Evolutionary conservation across 2,797 vertebrate species (phyloP).

Genomic region (Phoebastria nigripes): DNA sequence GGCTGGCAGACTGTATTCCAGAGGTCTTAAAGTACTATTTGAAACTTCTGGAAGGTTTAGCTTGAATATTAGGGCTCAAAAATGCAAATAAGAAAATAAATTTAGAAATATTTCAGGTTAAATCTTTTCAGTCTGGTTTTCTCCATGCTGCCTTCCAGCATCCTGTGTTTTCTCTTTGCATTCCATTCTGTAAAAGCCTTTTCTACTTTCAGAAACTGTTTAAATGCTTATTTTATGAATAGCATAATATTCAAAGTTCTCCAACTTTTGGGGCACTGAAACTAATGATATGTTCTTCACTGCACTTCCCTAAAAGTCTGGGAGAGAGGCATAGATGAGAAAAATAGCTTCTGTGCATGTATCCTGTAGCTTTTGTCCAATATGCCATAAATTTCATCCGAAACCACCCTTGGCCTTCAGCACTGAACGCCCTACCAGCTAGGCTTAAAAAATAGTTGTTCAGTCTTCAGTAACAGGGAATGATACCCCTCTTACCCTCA

Average conservation of each 20-base stretch:
- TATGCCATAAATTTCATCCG: neutral
- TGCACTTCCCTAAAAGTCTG: neutral
- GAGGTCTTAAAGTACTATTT: neutral
- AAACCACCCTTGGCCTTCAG: neutral
- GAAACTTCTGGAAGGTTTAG: slow-evolving; percentile 7
- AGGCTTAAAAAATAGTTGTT: neutral
- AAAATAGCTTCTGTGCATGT: neutral
- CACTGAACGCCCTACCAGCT: neutral
- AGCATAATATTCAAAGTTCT: neutral
- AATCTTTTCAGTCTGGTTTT: slow-evolving; percentile 14
- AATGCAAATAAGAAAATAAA: slow-evolving; percentile 17
- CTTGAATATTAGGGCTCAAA: neutral
- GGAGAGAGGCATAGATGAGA: neutral
- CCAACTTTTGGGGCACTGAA: neutral
- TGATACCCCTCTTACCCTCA: neutral
- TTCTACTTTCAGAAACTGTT: slow-evolving; percentile 19
- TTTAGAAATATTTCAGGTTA: neutral
- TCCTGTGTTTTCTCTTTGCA: slow-evolving; percentile 18
- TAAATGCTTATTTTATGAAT: slow-evolving; percentile 24
- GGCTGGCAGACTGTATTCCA: neutral
- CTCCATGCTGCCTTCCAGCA: neutral
- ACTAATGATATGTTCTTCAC: neutral
- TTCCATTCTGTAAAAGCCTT: slow-evolving; percentile 22
- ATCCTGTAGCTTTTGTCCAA: neutral
- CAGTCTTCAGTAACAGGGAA: neutral